Base-by-base conservation (phyloP, 1,140 invertebrate species). In the Aplysia californica region DNA sequence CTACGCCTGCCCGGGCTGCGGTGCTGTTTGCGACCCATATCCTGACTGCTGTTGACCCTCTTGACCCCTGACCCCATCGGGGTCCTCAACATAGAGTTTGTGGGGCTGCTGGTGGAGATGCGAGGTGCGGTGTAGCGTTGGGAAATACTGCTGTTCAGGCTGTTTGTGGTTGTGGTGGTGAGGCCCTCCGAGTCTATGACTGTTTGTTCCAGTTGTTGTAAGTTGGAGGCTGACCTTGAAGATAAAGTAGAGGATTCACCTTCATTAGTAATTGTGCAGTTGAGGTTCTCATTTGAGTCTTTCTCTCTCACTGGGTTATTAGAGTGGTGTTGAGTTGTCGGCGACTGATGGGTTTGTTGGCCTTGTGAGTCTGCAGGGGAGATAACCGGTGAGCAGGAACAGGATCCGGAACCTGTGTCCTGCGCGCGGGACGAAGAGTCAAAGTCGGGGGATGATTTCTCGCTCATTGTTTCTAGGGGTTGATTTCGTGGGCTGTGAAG, bases 211-310 rank as follows among this genome's bases (percentile, higher is more conserved):
- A 39, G 10, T 35, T 68, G 21, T 23, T 44, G 20, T 68, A 21
- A 56, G 41, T 23, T 69, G 50, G 58, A 76, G 29, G 61, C 56
- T 44, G 66, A 36, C 38, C 59, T 69, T 55, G 29, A 61, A 55
- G 55, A 15, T 73, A 64, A 73, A 26, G 65, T 33, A 21, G 59
- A 29, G 15, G 31, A 2, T 23, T 21, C 15, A 5, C 26, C 10
- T 58, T 29, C 38, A 50, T 38, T 33, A 23, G 80, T 79, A 15
- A 80, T 58, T 36, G 82, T 79, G 73, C 81, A 84, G 74, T 83
- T 85, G 23, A 87, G 77, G 77, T 87, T 87, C 33, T 87, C 86
- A 77, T 87, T 87, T 1, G 86, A 87, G 79, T 87, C 86, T 80
- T 83, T 86, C 72, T 86, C 86, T 68, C 70, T 71, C 23, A 78